Evolutionary conservation across 1,140 invertebrate genomes (phyloP), one percentile per base, ranked within the genome.

Genomic region (Drosophila littoralis): DNA sequence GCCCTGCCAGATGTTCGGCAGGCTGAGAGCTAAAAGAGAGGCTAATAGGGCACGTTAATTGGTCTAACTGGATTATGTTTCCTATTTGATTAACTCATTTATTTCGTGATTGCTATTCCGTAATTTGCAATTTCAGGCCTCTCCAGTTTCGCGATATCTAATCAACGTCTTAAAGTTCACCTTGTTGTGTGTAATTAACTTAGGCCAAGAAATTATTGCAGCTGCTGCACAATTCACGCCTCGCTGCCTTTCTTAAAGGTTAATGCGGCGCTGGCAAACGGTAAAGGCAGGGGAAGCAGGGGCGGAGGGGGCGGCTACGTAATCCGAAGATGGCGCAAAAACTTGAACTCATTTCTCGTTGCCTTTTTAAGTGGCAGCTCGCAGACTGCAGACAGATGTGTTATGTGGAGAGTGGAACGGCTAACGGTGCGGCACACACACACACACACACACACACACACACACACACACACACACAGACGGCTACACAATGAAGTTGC

Each of bases 191-290:
- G 69, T 42, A 64, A 75, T 71, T 69, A 66, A 61, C 54, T 8
- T 68, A 75, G 63, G 79, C 74, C 54, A 64, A 74, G 71, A 50
- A 61, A 63, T 68, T 60, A 59, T 54, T 42, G 71, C 42, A 51
- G 43, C 72, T 63, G 67, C 60, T 45, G 67, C 76, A 78, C 67
- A 75, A 61, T 83, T 82, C 71, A 82, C 76, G 76, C 80, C 75
- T 58, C 75, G 77, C 58, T 70, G 58, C 59, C 40, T 60, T 28
- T 35, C 52, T 52, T 77, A 68, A 51, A 77, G 75, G 69, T 76
- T 78, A 73, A 61, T 35, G 15, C 13, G 42, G 43, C 17, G 65
- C 5, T 28, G 12, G 0, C 22, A 2, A 22, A 38, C 28, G 32
- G 22, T 13, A 40, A 40, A 7, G 15, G 35, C 9, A n/a, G 9